Percentiles rank a stretch among this genome's conserved stretches.
Conservation (phyloP, 2,888 invertebrate species). For the Spisula subtruncata region DNA sequence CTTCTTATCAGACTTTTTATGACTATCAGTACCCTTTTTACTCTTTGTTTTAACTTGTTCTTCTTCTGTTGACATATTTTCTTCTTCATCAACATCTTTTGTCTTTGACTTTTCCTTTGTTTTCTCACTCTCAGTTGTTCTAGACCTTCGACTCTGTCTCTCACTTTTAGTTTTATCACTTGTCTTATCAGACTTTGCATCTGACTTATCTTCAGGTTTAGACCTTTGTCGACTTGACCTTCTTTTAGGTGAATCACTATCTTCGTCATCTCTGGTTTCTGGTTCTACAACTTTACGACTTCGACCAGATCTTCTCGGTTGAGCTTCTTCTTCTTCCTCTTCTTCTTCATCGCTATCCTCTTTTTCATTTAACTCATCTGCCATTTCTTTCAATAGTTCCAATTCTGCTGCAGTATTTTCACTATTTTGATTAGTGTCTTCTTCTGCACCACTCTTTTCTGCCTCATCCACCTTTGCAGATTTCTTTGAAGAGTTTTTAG, state of each 20-base stretch:
- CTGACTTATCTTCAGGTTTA: constrained; percentile 44
- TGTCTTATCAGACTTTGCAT: constrained; percentile 45
- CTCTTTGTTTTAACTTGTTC: constrained; percentile 28
- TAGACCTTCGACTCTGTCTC: constrained; percentile 38
- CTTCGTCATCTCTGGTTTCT: constrained; percentile 30
- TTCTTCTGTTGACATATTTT: constrained; percentile 27
- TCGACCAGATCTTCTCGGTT: constrained; percentile 44
- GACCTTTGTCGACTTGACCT: constrained; percentile 31
- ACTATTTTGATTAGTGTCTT: constrained; percentile 42
- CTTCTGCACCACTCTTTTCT: constrained; percentile 42
- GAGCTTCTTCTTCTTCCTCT: background rate
- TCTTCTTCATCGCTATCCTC: constrained; percentile 24
- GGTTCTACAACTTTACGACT: constrained; percentile 36
- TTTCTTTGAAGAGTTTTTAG: constrained; percentile 23
- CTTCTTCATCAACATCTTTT: constrained; percentile 38
- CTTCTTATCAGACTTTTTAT: constrained; percentile 34
- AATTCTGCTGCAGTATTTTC: constrained; percentile 71
- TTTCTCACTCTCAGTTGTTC: constrained; percentile 15
- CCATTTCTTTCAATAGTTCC: constrained; percentile 71
- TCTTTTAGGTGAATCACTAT: constrained; percentile 36
- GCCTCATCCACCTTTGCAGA: constrained; percentile 24
- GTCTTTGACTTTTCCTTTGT: constrained; percentile 26
- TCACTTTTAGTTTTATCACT: constrained; percentile 47
- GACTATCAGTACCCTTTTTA: constrained; percentile 26
- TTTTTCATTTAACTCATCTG: constrained; percentile 66